Base-by-base conservation (phyloP, 1,140 invertebrate genomes). In the Lycorma delicatula region DNA sequence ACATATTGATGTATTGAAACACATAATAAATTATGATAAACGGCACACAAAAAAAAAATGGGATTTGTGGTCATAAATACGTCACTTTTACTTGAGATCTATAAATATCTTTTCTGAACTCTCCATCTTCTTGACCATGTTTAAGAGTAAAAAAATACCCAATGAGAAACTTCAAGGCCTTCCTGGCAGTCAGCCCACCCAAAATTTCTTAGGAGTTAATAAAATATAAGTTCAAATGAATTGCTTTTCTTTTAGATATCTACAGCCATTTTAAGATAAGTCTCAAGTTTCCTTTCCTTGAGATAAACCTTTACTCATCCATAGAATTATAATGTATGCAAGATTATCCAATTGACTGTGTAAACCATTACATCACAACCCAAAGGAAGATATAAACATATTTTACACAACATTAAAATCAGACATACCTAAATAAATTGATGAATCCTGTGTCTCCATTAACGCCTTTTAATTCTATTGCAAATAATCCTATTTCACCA, bases 401-500 rank as follows among this genome's bases (percentile, higher is more conserved):
- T 29, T 36, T 27, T 44, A 47, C 3, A 3, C 16, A 16, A 25
- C 23, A 7, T 3, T 9, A 38, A n/a, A 46, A 23, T 36, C n/a
- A 16, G 11, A 54, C 60, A 58, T 57, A 67, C 66, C 61, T 61
- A 57, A 63, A 66, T 22, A 68, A 52, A 22, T 51, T 25, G 6
- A 67, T 58, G n/a, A 48, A 22, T 9, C 60, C 52, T 13, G 81
- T 81, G 28, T 69, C 81, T 12, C 76, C 77, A 49, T 77, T 74
- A 57, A 74, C 74, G 34, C 81, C 82, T n/a, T 86, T 77, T 1
- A 88, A 72, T 1, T 79, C 79, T 13, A 91, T 72, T 1, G 79
- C 75, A 46, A 89, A 77, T 58, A 78, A 80, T 1, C 89, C 88
- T 0, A 89, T 79, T 67, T 91, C 88, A 0, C 88, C 87, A 1